Conservation (phyloP, 2,888 invertebrate species). For the Cheilosia grossa region DNA sequence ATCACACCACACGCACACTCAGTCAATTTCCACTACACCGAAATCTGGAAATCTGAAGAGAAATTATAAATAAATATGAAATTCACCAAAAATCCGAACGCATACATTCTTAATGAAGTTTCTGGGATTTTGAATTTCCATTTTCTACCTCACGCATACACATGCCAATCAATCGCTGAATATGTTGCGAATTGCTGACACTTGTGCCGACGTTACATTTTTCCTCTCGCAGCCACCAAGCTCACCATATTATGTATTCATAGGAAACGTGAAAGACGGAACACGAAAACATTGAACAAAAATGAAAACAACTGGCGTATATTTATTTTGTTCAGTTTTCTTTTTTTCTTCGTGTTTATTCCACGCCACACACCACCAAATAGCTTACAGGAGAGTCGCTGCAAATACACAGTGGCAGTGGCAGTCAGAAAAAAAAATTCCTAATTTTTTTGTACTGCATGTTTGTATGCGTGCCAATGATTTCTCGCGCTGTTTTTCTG, state of each 20-base stretch:
- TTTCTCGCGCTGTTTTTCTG: conserved; percentile 37
- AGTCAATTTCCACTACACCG: neutral
- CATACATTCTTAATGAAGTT: neutral
- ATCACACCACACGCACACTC: neutral
- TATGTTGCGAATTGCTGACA: conserved; percentile 36
- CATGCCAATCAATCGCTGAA: conserved; percentile 15
- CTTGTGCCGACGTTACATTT: conserved; percentile 41
- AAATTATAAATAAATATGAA: neutral
- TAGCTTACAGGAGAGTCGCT: conserved; percentile 52
- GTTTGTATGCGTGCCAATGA: conserved; percentile 11
- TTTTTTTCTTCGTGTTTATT: neutral
- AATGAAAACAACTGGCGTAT: conserved; percentile 22
- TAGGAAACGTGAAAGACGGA: neutral
- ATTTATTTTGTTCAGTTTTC: conserved; percentile 10
- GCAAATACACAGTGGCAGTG: conserved; percentile 9
- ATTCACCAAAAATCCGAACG: conserved; percentile 12
- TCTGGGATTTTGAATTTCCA: conserved; percentile 15
- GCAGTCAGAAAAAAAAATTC: neutral
- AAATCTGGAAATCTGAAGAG: neutral
- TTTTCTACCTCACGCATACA: conserved; percentile 8
- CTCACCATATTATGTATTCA: neutral
- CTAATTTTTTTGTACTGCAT: conserved; percentile 17
- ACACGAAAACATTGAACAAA: neutral
- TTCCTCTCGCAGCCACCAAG: neutral
- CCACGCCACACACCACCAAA: conserved; percentile 27